Evolutionary conservation across 2,113 vertebrate genomes (phyloP), one percentile per base, ranked within the genome.

Genomic region (Podiceps cristatus): DNA sequence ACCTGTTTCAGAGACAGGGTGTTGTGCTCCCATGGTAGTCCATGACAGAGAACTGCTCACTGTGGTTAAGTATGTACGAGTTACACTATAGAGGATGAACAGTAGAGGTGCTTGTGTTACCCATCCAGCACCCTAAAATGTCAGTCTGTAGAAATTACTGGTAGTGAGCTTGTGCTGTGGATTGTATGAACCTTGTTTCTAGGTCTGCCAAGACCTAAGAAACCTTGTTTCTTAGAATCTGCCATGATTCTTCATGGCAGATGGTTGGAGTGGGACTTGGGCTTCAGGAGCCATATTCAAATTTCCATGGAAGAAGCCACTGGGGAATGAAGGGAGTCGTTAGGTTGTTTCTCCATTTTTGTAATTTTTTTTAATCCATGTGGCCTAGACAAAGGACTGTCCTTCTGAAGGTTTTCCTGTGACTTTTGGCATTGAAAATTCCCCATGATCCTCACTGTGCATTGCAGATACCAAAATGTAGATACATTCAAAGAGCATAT

Each of bases 361-460:
- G 9, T 20, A 14, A 12, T 23, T 40, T n/a, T 44, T 52, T 86
- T 52, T 66, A 19, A 37, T 63, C 44, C 11, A 0, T 15, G 18
- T 60, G 33, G 40, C 63, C 44, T 35, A 63, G 71, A 49, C 1
- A 3, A 83, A 22, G 19, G n/a, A 8, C 33, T 87, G 22, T 67
- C 28, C 42, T 90, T 25, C 60, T 4, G 1, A 42, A 86, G 53
- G 29, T 19, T 53, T 92, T 86, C 24, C 4, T 56, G 13, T 40
- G 76, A 84, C 88, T 95, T 96, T 86, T 94, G 94, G 92, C 94
- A 91, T 93, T 97, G 50, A 83, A 91, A 94, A 90, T 95, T 96
- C 89, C 81, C 71, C 31, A 42, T 88, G 53, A 88, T 76, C 56
- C 78, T 93, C 55, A 44, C 19, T 66, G 27, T 74, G 42, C 44